Conservation (phyloP, 2,797 vertebrate species). For the Scarus forsteni region DNA sequence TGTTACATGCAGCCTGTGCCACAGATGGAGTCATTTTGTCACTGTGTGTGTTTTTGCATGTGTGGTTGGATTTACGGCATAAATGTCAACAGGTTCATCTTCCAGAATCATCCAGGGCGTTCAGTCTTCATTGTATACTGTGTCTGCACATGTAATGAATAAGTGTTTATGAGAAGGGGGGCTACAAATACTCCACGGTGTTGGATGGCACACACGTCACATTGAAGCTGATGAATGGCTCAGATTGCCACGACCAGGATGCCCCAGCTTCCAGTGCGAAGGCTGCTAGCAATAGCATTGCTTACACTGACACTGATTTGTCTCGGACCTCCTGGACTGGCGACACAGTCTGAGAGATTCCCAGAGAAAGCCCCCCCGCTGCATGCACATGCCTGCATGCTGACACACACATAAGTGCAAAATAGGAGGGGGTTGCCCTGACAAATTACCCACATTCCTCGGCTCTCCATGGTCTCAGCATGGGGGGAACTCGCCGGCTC, state of each 20-base stretch:
- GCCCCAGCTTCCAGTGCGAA: slow-evolving; percentile 48
- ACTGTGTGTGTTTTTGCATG: slow-evolving; percentile 49
- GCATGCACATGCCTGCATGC: slow-evolving; percentile 62
- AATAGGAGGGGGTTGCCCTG: slow-evolving; percentile 66
- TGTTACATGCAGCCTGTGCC: slow-evolving; percentile 35
- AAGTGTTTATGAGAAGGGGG: slow-evolving; percentile 43
- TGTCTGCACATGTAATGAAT: slow-evolving; percentile 34
- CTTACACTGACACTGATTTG: slow-evolving; percentile 61
- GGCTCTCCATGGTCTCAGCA: slow-evolving; percentile 64
- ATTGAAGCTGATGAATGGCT: slow-evolving; percentile 71
- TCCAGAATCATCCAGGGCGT: slow-evolving; percentile 45
- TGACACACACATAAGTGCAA: slow-evolving; percentile 61
- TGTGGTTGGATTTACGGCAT: slow-evolving; percentile 46
- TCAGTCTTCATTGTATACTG: slow-evolving; percentile 38
- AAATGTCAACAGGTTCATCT: slow-evolving; percentile 66
- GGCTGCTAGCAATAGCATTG: slow-evolving; percentile 33
- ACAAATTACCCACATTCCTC: slow-evolving; percentile 81
- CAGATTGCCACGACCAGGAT: slow-evolving; percentile 63
- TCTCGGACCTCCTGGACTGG: slow-evolving; percentile 71
- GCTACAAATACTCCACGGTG: slow-evolving; percentile 60
- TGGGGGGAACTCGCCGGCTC: slow-evolving; percentile 58
- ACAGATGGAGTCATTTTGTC: slow-evolving; percentile 50
- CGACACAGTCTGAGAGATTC: slow-evolving; percentile 70
- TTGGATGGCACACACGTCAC: slow-evolving; percentile 63
- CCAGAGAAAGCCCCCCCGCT: slow-evolving; percentile 64